Conservation (phyloP, 2,888 invertebrate species). For the Leucania comma region DNA sequence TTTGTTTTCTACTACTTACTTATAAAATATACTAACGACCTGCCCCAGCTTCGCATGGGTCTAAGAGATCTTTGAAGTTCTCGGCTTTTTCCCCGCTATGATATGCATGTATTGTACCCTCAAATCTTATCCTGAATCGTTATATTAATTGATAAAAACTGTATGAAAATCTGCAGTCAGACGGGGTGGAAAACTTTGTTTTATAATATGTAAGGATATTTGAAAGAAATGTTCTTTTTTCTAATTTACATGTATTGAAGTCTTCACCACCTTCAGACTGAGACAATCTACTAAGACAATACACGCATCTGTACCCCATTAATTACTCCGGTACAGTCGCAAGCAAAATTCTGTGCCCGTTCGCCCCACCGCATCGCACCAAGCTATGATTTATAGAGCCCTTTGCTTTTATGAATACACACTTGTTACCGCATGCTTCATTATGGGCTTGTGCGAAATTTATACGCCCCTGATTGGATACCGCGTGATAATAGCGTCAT, state of each 20-base stretch:
- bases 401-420: slow-evolving; percentile 88
- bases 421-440: slow-evolving; percentile 88
- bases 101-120: too few relatives aligned
- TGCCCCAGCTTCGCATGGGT: too few relatives aligned
- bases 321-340: slow-evolving; percentile 67
- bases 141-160: too few relatives aligned
- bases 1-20: neutral
- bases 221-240: too few relatives aligned
- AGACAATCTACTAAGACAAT: slow-evolving; percentile 6
- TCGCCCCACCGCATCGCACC: slow-evolving; percentile 52
- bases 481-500: slow-evolving; percentile 83
- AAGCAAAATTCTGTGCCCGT: slow-evolving; percentile 69
- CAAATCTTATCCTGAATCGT: too few relatives aligned
- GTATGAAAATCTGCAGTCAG: too few relatives aligned
- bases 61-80: too few relatives aligned
- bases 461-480: slow-evolving; percentile 87
- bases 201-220: too few relatives aligned
- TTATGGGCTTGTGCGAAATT: slow-evolving; percentile 83
- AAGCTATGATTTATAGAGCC: slow-evolving; percentile 87
- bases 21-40: too few relatives aligned
- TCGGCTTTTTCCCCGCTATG: too few relatives aligned
- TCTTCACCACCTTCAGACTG: neutral
- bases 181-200: too few relatives aligned
- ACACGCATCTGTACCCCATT: slow-evolving; percentile 25
- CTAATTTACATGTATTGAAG: too few relatives aligned